phyloP scores from a whole-genome alignment of 2,888 invertebrate species.

The Trisateles emortualis region DNA sequence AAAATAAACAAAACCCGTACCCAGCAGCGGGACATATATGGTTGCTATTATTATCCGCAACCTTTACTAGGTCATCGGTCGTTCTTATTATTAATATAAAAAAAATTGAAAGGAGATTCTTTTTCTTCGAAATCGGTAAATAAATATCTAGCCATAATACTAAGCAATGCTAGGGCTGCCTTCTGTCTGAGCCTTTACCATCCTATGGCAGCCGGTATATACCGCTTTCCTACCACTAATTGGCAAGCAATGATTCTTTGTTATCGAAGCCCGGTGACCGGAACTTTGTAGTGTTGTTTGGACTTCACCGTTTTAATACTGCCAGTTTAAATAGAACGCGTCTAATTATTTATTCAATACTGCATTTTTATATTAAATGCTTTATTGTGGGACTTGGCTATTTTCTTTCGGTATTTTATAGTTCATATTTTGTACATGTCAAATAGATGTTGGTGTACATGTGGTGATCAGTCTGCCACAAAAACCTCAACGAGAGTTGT shows the following conservation, averaged over 20 bases:
- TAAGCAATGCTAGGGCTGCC: not conserved
- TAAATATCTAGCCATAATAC: not conserved
- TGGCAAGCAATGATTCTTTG: conserved; percentile 53
- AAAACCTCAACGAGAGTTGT: too few relatives aligned
- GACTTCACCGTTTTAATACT: conserved; percentile 42
- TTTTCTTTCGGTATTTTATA: not conserved
- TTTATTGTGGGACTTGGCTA: not conserved
- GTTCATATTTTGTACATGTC: too few relatives aligned
- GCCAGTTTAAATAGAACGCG: conserved; percentile 18
- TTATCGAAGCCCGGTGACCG: conserved; percentile 50
- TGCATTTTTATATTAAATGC: conserved; percentile 11
- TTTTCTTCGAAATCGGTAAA: too few relatives aligned
- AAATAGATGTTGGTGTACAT: too few relatives aligned
- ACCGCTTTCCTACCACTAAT: conserved; percentile 43
- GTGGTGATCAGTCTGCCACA: too few relatives aligned
- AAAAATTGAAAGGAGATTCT: too few relatives aligned
- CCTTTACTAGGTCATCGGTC: too few relatives aligned
- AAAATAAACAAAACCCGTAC: too few relatives aligned
- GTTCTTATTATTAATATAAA: too few relatives aligned
- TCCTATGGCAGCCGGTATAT: conserved; percentile 1
- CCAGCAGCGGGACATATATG: too few relatives aligned
- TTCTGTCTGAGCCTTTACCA: not conserved
- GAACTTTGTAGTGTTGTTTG: conserved; percentile 54
- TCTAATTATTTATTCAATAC: conserved; percentile 34
- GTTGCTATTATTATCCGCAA: too few relatives aligned